A percentile compares a stretch with the other conserved stretches of the same genome.
These are phyloP conservation scores for Empidonax traillii DNA, from an alignment of 2,113 vertebrate species.

Conservation along the genomic window DNA sequence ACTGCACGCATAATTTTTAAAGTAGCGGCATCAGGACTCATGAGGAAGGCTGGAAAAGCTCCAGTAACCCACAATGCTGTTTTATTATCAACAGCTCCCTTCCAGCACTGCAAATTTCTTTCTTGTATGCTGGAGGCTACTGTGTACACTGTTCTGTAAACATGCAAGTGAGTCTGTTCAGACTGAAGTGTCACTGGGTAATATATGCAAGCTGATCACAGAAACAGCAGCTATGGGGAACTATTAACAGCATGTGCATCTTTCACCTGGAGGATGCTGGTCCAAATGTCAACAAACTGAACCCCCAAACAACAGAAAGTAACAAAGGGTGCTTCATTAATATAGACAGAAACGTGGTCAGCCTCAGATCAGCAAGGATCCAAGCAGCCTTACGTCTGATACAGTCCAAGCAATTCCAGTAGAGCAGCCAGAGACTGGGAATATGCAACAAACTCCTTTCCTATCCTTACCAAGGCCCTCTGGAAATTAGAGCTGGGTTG, in stretches of 20 bases:
- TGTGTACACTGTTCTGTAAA: background rate
- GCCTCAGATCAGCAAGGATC: background rate
- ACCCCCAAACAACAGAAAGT: background rate
- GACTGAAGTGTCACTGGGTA: background rate
- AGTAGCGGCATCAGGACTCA: constrained; percentile 35
- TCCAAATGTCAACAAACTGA: background rate
- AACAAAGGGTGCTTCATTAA: background rate
- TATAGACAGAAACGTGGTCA: background rate
- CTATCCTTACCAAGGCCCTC: background rate
- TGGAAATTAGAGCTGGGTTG: background rate
- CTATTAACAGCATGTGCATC: background rate
- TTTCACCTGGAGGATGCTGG: background rate
- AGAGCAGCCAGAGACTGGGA: background rate
- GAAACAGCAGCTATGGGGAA: background rate
- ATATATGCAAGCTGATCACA: background rate
- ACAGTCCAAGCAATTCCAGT: background rate
- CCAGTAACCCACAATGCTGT: constrained; percentile 12
- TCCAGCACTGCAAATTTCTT: background rate
- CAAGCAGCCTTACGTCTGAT: background rate
- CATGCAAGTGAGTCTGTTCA: background rate
- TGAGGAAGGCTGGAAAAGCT: constrained; percentile 22
- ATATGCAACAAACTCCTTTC: background rate
- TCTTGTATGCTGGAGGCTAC: background rate
- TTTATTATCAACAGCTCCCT: constrained; percentile 13
- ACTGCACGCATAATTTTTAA: constrained; percentile 19